Percentiles rank a stretch among this genome's conserved stretches.
These are phyloP conservation scores for Perccottus glenii DNA, from an alignment of 2,113 vertebrate species.

Conservation along the genomic window DNA sequence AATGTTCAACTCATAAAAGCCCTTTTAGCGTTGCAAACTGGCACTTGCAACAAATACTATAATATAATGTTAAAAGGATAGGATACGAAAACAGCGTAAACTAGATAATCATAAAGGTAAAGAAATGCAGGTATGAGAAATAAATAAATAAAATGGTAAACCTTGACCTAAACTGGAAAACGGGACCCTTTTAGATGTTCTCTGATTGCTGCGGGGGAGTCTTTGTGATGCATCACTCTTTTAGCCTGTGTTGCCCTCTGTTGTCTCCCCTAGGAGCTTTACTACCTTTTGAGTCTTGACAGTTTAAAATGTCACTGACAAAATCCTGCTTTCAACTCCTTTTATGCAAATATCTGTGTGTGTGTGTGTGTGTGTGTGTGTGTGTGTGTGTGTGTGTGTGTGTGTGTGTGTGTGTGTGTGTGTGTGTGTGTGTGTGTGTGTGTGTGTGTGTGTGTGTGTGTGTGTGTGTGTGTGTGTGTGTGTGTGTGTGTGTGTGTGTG, in stretches of 20 bases:
- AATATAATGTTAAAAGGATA: no score
- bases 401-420: slow-evolving; percentile 3
- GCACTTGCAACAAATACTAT: no score
- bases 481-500: slow-evolving; percentile 7
- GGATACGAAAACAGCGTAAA: no score
- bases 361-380: background rate
- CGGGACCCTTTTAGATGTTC: slow-evolving; percentile 1
- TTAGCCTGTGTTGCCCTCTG: slow-evolving; percentile 61
- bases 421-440: background rate
- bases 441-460: slow-evolving; percentile 2
- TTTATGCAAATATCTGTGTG: slow-evolving; percentile 5
- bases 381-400: slow-evolving; percentile 6
- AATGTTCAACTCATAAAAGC: no score
- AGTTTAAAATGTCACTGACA: slow-evolving; percentile 15
- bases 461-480: background rate
- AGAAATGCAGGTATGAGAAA: no score
- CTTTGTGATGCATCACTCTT: background rate
- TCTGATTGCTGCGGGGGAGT: background rate
- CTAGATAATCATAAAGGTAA: no score
- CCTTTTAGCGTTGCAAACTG: no score
- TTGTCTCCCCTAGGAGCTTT: slow-evolving; percentile 9
- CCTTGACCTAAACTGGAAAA: background rate
- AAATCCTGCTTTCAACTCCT: slow-evolving; percentile 18
- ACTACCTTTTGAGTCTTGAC: background rate
- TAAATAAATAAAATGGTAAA: background rate